Evolutionary conservation across 2,888 invertebrate genomes (phyloP), one percentile per base, ranked within the genome.

Genomic region (Amphipyra tragopoginis): DNA sequence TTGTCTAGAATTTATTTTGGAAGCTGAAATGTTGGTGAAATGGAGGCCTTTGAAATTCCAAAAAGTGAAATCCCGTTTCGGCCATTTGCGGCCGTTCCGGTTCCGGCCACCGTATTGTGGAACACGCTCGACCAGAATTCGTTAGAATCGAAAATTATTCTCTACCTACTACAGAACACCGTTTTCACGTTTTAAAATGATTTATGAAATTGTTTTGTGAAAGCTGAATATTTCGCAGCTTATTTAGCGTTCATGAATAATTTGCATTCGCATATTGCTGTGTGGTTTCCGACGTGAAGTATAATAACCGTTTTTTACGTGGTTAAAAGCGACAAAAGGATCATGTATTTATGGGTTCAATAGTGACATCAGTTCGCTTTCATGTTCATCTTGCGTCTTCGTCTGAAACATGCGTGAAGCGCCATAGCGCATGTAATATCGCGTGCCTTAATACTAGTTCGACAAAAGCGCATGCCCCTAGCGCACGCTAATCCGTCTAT

Each of bases 61-160:
- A 66, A 70, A 59, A 40, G n/a, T n/a, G 9, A 39, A 54, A 13
- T 40, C 2, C 40, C 39, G n/a, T 36, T 42, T 42, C 7, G 44
- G 15, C 14, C n/a, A 21, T 49, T 56, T 44, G 40, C 38, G 26
- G 42, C 13, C 26, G 44, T 33, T 53, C 43, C 40, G 73, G 39
- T 72, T 70, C 60, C 73, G 70, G 67, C n/a, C 39, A 9, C 42
- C 43, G 15, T 29, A 65, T 72, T 69, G 72, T 69, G 47, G 15
- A 7, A n/a, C 15, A 26, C 38, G 39, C 42, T 39, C 34, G 21
- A 9, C 72, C 54, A 10, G 44, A 7, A 34, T 56, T 34, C 48
- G 21, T 39, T 29, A 11, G 43, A 15, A 40, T 48, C 5, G 49
- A 39, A 51, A 72, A 65, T 60, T 53, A 29, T 50, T 53, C 55